Conservation (phyloP, 1,140 invertebrate species). For the Laodelphax striatellus region DNA sequence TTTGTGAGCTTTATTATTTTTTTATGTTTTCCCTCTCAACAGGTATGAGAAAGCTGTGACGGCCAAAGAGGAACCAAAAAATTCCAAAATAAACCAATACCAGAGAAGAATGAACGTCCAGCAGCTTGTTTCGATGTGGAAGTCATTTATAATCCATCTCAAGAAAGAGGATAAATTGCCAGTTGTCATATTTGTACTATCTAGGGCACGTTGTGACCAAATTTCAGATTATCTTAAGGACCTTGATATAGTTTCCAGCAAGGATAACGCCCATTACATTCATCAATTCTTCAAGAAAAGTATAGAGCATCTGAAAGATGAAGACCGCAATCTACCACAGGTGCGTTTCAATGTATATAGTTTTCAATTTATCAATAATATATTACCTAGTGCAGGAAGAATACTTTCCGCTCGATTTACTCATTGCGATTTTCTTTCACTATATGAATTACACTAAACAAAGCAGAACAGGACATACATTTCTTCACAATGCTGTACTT, state of each 20-base stretch:
- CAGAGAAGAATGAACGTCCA: too few relatives aligned
- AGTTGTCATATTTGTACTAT: neutral
- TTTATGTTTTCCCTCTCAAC: neutral
- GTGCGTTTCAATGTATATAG: neutral
- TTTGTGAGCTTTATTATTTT: too few relatives aligned
- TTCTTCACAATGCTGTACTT: too few relatives aligned
- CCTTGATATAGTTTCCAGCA: neutral
- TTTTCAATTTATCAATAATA: too few relatives aligned
- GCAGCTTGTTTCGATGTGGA: neutral
- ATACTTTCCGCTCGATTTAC: too few relatives aligned
- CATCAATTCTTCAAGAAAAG: neutral
- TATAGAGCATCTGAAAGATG: neutral
- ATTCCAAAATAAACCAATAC: too few relatives aligned
- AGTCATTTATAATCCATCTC: neutral
- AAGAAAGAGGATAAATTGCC: neutral
- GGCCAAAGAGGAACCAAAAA: too few relatives aligned
- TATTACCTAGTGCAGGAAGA: too few relatives aligned
- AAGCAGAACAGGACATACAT: too few relatives aligned
- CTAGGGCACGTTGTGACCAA: neutral
- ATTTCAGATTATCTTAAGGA: neutral
- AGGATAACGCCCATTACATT: neutral
- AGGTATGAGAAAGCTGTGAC: too few relatives aligned
- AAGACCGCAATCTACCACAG: neutral
- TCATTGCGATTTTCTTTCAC: too few relatives aligned
- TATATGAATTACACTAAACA: too few relatives aligned